Conservation (phyloP, 2,113 vertebrate species). For the Cheirogaleus medius region DNA sequence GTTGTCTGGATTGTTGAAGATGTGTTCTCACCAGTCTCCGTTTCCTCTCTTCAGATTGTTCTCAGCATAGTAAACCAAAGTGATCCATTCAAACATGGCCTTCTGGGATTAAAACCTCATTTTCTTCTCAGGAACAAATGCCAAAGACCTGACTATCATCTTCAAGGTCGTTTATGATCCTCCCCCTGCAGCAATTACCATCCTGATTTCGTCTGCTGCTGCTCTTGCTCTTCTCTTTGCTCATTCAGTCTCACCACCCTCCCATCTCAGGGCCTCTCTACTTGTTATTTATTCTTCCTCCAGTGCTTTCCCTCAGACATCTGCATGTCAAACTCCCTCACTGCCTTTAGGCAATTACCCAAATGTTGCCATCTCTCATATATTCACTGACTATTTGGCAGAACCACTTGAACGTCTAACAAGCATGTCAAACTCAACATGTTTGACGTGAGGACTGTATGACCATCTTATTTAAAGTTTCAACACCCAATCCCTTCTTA, state of each 20-base stretch:
- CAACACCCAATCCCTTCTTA: not conserved
- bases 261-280: not conserved
- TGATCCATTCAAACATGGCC: not conserved
- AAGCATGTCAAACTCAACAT: not conserved
- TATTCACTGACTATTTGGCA: not conserved
- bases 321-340: not conserved
- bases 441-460: not conserved
- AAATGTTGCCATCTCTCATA: not conserved
- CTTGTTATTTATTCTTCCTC: not conserved
- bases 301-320: not conserved
- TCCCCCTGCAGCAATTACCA: too few relatives aligned
- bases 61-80: not conserved
- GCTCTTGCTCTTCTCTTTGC: not conserved
- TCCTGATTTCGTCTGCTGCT: not conserved
- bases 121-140: not conserved
- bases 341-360: not conserved
- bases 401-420: not conserved
- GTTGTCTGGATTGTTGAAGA: not conserved
- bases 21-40: not conserved
- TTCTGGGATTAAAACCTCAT: not conserved
- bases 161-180: not conserved
- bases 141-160: not conserved
- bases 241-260: not conserved
- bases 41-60: not conserved
- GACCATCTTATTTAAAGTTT: not conserved